Evolutionary conservation across 2,113 vertebrate genomes (phyloP).

Genomic region (Ciconia maguari): DNA sequence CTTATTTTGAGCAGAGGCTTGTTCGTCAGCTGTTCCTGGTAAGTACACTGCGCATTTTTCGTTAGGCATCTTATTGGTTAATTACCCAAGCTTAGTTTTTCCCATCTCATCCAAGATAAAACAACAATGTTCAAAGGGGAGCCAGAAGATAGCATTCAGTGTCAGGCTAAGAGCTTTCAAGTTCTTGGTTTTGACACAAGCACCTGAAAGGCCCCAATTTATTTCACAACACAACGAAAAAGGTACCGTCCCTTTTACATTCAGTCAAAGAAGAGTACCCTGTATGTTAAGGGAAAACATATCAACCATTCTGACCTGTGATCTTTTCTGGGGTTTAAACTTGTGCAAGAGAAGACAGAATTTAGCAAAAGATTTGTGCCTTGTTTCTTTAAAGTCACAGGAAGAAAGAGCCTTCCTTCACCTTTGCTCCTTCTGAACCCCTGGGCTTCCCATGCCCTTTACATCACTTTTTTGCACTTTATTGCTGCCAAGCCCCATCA

Average conservation of each 20-base stretch:
- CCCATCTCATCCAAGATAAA: not conserved
- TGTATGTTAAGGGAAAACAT: not conserved
- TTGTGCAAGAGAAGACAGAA: not conserved
- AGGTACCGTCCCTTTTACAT: not conserved
- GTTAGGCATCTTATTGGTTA: not conserved
- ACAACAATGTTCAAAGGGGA: not conserved
- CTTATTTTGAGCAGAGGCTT: conserved; percentile 78
- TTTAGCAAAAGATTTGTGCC: not conserved
- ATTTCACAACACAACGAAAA: not conserved
- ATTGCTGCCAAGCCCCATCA: not conserved
- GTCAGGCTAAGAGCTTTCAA: not conserved
- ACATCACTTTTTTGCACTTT: not conserved
- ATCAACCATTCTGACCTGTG: not conserved
- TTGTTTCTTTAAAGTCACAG: not conserved
- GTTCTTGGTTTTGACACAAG: not conserved
- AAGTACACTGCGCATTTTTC: conserved; percentile 4
- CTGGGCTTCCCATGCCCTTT: not conserved
- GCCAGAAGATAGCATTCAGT: not conserved
- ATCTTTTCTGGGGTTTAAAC: not conserved
- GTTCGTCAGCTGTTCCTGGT: conserved; percentile 84
- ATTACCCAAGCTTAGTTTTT: not conserved
- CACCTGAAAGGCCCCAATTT: not conserved
- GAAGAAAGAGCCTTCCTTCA: not conserved
- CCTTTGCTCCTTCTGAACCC: not conserved
- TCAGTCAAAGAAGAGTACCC: not conserved